Evolutionary conservation across 2,797 vertebrate species (phyloP).

Genomic region (Phoebastria nigripes): DNA sequence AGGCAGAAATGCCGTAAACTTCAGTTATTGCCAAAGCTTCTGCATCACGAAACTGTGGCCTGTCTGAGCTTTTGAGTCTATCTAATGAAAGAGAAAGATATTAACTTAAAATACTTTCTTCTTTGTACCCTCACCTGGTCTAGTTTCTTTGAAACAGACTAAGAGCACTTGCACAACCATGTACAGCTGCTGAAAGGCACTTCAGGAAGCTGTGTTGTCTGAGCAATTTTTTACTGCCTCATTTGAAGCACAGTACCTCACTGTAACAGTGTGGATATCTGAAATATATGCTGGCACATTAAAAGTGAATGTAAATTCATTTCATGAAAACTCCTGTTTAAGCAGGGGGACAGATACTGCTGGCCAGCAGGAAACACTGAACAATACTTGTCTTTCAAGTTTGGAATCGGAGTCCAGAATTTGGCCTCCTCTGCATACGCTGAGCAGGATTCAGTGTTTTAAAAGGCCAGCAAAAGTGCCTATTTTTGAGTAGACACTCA

Average conservation of each 20-base stretch:
- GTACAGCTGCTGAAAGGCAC: neutral
- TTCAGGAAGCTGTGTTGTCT: neutral
- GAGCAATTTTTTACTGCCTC: neutral
- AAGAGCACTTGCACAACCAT: neutral
- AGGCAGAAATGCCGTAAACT: neutral
- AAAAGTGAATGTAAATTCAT: neutral
- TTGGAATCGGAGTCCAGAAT: neutral
- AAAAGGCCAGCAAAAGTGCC: neutral
- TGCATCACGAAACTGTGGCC: neutral
- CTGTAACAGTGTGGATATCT: neutral
- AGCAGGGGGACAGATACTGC: neutral
- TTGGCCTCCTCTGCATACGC: neutral
- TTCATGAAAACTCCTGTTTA: neutral
- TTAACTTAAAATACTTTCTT: neutral
- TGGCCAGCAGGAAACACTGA: neutral
- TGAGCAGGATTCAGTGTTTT: neutral
- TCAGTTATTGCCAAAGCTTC: neutral
- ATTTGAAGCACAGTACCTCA: neutral
- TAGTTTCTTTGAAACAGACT: neutral
- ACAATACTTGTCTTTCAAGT: neutral
- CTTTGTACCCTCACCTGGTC: neutral
- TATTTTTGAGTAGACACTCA: neutral
- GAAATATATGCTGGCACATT: neutral
- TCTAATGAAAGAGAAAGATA: neutral
- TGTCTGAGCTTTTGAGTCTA: neutral